Percentiles rank a stretch among this genome's conserved stretches.
Evolutionary conservation across 2,888 invertebrate genomes (phyloP).

Genomic region (Gymnosoma rotundatum): DNA sequence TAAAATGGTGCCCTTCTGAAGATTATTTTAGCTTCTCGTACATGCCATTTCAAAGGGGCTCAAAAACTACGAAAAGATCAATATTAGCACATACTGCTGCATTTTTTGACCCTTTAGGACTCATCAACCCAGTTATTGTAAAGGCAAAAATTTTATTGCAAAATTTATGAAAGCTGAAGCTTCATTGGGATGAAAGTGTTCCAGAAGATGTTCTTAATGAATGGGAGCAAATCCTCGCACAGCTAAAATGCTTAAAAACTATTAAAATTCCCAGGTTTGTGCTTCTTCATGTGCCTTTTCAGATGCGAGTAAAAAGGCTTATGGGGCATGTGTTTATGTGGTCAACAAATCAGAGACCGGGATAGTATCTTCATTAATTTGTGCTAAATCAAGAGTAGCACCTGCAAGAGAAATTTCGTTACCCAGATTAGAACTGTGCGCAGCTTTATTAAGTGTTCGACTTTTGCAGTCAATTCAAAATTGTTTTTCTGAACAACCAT

Average conservation of each 20-base stretch:
- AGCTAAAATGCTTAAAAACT: background rate
- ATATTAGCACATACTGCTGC: conserved; percentile 20
- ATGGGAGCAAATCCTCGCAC: no score
- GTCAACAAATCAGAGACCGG: background rate
- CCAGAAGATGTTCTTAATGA: background rate
- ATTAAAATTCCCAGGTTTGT: conserved; percentile 23
- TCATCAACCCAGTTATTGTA: conserved; percentile 44
- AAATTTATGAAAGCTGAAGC: conserved; percentile 5
- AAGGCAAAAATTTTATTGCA: conserved; percentile 27
- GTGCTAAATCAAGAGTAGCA: no score
- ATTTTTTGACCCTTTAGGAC: conserved; percentile 39
- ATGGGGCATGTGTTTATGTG: conserved; percentile 22
- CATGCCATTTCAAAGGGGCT: background rate
- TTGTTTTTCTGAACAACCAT: background rate
- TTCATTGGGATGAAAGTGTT: conserved; percentile 21
- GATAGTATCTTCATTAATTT: background rate
- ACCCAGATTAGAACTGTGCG: conserved; percentile 23
- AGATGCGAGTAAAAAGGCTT: conserved; percentile 23
- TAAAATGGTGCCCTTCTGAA: conserved; percentile 34
- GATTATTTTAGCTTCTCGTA: conserved; percentile 41
- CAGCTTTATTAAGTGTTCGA: conserved; percentile 7
- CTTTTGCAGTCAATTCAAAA: conserved; percentile 5
- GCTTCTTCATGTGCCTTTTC: conserved; percentile 17
- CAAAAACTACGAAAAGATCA: background rate
- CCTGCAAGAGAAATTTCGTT: conserved; percentile 1